Percentiles rank a stretch among this genome's conserved stretches.
These are phyloP conservation scores for Silurus glanis DNA, from an alignment of 2,113 vertebrate species.

Conservation along the genomic window DNA sequence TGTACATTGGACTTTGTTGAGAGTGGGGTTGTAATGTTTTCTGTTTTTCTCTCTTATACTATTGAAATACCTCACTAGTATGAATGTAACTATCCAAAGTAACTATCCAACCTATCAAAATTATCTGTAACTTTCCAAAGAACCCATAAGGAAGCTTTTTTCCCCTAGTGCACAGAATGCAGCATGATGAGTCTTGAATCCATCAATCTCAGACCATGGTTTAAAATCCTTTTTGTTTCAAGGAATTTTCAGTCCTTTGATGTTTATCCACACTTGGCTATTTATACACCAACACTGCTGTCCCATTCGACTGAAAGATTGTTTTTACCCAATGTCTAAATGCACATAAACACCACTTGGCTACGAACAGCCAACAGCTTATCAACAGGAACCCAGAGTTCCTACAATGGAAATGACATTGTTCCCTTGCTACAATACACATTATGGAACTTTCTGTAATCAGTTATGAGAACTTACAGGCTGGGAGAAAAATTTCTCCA, in stretches of 20 bases:
- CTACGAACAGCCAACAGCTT: slow-evolving; percentile 68
- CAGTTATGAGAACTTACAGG: slow-evolving; percentile 58
- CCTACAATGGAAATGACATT: slow-evolving; percentile 79
- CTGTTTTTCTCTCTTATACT: neutral
- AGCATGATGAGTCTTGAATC: neutral
- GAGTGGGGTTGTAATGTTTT: neutral
- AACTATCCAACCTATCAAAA: no score
- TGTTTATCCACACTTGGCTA: slow-evolving; percentile 66
- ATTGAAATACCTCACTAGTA: no score
- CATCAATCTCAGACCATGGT: slow-evolving; percentile 26
- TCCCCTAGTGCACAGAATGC: neutral
- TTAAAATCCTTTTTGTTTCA: slow-evolving; percentile 55
- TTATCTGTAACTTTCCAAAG: neutral
- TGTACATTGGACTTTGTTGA: neutral
- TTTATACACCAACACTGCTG: slow-evolving; percentile 73
- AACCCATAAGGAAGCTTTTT: neutral
- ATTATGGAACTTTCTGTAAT: slow-evolving; percentile 76
- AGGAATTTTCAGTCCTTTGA: slow-evolving; percentile 70
- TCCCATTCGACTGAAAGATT: slow-evolving; percentile 65
- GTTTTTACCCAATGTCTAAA: slow-evolving; percentile 66
- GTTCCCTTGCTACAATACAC: slow-evolving; percentile 71
- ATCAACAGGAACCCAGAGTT: slow-evolving; percentile 80
- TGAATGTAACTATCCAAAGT: no score
- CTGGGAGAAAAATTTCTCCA: slow-evolving; percentile 61
- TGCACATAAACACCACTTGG: slow-evolving; percentile 68